phyloP scores from a whole-genome alignment of 23 tunicate genomes.

The Halocynthia aurantium region DNA sequence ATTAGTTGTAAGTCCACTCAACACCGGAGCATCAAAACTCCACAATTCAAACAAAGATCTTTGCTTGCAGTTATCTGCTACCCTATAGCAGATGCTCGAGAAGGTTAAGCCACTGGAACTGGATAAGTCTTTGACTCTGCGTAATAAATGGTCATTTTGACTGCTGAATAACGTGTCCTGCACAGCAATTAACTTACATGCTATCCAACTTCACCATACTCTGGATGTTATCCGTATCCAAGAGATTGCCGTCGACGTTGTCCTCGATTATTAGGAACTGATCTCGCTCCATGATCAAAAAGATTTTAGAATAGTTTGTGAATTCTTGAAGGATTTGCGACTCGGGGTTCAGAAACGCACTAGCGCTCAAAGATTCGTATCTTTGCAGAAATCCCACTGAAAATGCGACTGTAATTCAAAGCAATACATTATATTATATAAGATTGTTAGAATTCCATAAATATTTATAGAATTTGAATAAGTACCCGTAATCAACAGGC shows the following conservation, averaged over 20 bases:
- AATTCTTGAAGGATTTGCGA: no score
- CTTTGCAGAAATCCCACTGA: slow-evolving; percentile 4
- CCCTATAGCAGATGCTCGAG: slow-evolving; percentile 8
- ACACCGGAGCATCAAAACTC: not conserved
- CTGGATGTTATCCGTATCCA: no score
- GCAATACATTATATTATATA: not conserved
- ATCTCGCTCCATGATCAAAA: no score
- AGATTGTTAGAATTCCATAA: not conserved
- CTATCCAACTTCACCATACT: no score
- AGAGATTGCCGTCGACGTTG: no score
- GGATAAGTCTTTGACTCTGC: slow-evolving; percentile 10
- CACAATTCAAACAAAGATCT: slow-evolving; percentile 21
- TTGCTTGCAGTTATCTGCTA: slow-evolving; percentile 1
- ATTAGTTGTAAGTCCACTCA: not conserved
- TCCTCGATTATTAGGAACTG: no score
- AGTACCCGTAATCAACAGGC: not conserved
- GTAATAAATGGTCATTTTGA: not conserved
- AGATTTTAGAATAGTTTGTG: no score
- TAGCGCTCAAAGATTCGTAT: not conserved
- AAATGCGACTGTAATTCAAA: not conserved
- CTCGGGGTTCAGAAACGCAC: no score
- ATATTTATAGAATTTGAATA: not conserved
- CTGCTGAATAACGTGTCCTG: not conserved
- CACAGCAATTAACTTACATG: no score
- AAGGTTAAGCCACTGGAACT: not conserved